Percentiles rank a stretch among this genome's conserved stretches.
Evolutionary conservation across 37 sponge, comb jelly and placozoan species (phyloP).

Genomic region (Hexactinellida sp.): DNA sequence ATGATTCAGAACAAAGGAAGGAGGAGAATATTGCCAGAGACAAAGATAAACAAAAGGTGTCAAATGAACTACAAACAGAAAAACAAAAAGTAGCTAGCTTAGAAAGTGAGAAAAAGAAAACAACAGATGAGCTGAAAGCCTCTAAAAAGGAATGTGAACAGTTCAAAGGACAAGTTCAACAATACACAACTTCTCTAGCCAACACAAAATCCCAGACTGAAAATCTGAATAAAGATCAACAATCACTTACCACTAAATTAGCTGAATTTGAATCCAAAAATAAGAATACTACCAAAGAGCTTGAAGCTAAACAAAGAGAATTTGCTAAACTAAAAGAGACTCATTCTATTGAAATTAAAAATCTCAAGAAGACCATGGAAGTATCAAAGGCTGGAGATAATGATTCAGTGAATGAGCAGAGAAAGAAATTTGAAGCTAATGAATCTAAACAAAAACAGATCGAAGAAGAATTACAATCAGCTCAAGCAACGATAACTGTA

Average conservation of each 20-base stretch:
- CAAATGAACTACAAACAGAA: background rate
- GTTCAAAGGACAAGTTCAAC: background rate
- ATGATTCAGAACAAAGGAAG: background rate
- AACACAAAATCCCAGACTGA: background rate
- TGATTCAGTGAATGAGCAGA: background rate
- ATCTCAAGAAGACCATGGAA: background rate
- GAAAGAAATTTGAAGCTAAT: background rate
- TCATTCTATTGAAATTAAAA: background rate
- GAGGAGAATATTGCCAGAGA: background rate
- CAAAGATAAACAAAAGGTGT: background rate
- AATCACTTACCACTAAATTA: background rate
- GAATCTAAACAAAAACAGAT: background rate
- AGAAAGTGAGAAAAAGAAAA: constrained; percentile 4
- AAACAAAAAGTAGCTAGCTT: background rate
- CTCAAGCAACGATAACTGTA: background rate
- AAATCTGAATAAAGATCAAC: background rate
- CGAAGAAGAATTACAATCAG: background rate
- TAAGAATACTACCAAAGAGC: background rate
- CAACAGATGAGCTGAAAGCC: background rate
- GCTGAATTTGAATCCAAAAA: background rate
- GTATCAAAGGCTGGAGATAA: background rate
- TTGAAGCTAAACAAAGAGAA: background rate
- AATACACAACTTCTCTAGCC: background rate
- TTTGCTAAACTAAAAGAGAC: background rate
- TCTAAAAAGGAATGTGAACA: background rate